Evolutionary conservation across 2,797 vertebrate species (phyloP), one percentile per base, ranked within the genome.

Genomic region (Sitta carolinensis): DNA sequence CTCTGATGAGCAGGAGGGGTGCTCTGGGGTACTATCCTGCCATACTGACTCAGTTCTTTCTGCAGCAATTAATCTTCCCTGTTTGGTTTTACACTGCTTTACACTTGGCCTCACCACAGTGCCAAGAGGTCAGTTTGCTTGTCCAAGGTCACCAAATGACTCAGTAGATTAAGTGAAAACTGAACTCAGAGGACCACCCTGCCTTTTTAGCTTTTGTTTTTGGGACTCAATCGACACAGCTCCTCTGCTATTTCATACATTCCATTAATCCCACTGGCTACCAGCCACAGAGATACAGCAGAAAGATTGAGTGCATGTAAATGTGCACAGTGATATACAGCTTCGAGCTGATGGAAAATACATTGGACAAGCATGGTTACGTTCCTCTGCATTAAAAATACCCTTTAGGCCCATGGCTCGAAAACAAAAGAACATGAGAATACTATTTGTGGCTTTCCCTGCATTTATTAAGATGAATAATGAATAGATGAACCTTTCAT

Each of bases 361-460:
- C 48, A 86, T 94, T 88, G 92, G 87, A 91, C 93, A 95, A 96
- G 85, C 47, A 82, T 69, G 67, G 88, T 91, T 95, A 84, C 48
- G 76, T 95, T 97, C 93, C 61, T 93, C 93, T 96, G 90, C 78
- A 93, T 96, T 96, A 94, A 95, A 97, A 97, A 95, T 86, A 95
- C 63, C 27, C 45, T 94, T 96, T 87, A 82, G 88, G 82, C 61
- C 89, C 51, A 50, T 87, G 83, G 89, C 92, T 96, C 82, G 58
- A 81, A 96, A 96, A 83, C 81, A 95, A 95, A 90, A 96, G 82
- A 95, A 95, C 40, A 93, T 79, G 78, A 94, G 80, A 95, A 79
- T 83, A 88, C 43, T 95, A 90, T 90, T 95, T 97, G 93, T 97
- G 94, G 91, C 76, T 96, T 95, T 73, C 42, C 54, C 50, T 91